Evolutionary conservation across 2,888 invertebrate genomes (phyloP), one percentile per base, ranked within the genome.

Genomic region (Gari tellinella): DNA sequence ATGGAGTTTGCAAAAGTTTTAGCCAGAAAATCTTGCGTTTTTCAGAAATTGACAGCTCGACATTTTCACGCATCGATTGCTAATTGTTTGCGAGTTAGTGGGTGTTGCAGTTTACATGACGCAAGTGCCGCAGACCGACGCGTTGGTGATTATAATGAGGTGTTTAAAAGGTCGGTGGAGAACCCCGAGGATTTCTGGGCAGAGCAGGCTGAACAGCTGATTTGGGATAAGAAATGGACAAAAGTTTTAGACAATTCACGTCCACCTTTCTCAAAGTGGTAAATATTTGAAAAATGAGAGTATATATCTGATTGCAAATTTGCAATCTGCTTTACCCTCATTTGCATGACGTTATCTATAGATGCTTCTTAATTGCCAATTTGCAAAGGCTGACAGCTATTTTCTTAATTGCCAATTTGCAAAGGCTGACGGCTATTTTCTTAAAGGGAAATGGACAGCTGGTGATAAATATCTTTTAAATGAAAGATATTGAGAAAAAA

Each of bases 231-330:
- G 81, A 95, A 95, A 0, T 98, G 97, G 96, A 94, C 95, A 45
- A 94, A 94, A 88, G 96, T 98, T 0, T 88, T 98, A 78, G 97
- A 98, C 88, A 94, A 97, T 88, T 94, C 94, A 21, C 95, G 95
- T 84, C 94, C 95, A 10, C 97, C 97, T 0, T 97, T 97, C 88
- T 96, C 97, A 0, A 96, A 96, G 94, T 98, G 98, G 97, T 97
- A 31, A 7, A 31, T 31, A 10, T n/a, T n/a, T n/a, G n/a, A n/a
- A n/a, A n/a, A n/a, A n/a, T n/a, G n/a, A n/a, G n/a, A n/a, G n/a
- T n/a, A n/a, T n/a, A n/a, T n/a, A n/a, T n/a, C n/a, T n/a, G n/a
- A n/a, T n/a, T n/a, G n/a, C n/a, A n/a, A n/a, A n/a, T n/a, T n/a
- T n/a, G n/a, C n/a, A n/a, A n/a, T n/a, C n/a, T n/a, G n/a, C n/a